These are phyloP conservation scores for Myotis daubentonii DNA, from an alignment of 2,797 vertebrate species.

Conservation along the genomic window DNA sequence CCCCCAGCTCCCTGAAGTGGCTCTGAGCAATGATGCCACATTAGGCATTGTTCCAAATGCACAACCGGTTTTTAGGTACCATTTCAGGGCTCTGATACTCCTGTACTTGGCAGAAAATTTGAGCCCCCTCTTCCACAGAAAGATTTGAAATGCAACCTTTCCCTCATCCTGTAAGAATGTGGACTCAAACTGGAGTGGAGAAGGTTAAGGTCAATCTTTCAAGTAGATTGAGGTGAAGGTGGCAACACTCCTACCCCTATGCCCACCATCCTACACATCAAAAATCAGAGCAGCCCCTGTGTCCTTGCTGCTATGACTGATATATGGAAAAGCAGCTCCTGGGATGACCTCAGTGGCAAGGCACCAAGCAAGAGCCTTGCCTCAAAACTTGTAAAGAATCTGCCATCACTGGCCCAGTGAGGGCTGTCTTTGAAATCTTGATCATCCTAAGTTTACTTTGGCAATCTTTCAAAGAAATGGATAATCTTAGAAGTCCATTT, in stretches of 20 bases:
- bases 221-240: not conserved
- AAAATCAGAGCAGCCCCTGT: not conserved
- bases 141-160: constrained; percentile 44
- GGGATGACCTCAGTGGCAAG: not conserved
- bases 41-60: constrained; percentile 49
- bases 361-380: not conserved
- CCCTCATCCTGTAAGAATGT: constrained; percentile 51
- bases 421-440: constrained; percentile 22
- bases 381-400: constrained; percentile 56
- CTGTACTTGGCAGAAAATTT: constrained; percentile 59
- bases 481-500: constrained; percentile 23
- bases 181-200: not conserved
- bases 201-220: constrained; percentile 29
- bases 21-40: constrained; percentile 24
- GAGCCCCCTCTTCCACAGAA: constrained; percentile 36
- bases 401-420: not conserved
- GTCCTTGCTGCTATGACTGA: not conserved
- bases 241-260: not conserved
- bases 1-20: constrained; percentile 50
- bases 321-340: constrained; percentile 25
- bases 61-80: constrained; percentile 46
- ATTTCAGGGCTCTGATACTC: constrained; percentile 64
- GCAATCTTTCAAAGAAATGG: constrained; percentile 32
- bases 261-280: not conserved
- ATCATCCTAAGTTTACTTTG: constrained; percentile 19